phyloP scores from a whole-genome alignment of 1,140 invertebrate species.

The Leptoteleia sp. region DNA sequence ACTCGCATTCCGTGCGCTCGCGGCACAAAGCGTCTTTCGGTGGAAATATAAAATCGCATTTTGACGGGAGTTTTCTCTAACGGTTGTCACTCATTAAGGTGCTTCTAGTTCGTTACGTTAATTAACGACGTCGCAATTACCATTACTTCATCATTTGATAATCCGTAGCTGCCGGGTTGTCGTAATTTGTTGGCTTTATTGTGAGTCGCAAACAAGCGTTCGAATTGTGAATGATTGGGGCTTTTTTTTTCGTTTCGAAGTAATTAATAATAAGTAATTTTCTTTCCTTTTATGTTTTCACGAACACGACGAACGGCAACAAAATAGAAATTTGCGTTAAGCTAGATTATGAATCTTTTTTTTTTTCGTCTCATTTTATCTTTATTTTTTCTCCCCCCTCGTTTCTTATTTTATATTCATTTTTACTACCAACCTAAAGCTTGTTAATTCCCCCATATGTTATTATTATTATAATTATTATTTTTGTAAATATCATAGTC shows the following conservation, averaged over 20 bases:
- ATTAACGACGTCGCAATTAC: conserved; percentile 67
- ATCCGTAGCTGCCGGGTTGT: conserved; percentile 56
- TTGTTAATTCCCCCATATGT: conserved; percentile 63
- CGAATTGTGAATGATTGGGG: conserved; percentile 14
- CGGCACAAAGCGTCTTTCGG: no score
- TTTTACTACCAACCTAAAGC: conserved; percentile 43
- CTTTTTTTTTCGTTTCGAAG: conserved; percentile 31
- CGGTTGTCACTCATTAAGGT: conserved; percentile 74
- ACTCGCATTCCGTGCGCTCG: no score
- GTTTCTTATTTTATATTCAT: not conserved
- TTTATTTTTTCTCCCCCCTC: conserved; percentile 18
- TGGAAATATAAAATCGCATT: no score
- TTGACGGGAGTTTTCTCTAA: conserved; percentile 48
- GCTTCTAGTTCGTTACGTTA: conserved; percentile 76
- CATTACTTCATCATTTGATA: conserved; percentile 69
- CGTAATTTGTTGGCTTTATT: conserved; percentile 55
- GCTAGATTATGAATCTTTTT: not conserved
- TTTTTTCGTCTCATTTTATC: not conserved
- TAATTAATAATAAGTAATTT: no score
- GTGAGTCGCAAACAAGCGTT: conserved; percentile 31
- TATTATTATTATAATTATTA: conserved; percentile 69
- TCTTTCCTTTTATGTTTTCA: no score
- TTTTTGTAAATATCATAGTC: conserved; percentile 77
- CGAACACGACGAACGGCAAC: not conserved
- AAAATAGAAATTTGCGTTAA: conserved; percentile 18